These are phyloP conservation scores for Pseudomyrmex concolor DNA, from an alignment of 1,140 invertebrate species.

Conservation along the genomic window DNA sequence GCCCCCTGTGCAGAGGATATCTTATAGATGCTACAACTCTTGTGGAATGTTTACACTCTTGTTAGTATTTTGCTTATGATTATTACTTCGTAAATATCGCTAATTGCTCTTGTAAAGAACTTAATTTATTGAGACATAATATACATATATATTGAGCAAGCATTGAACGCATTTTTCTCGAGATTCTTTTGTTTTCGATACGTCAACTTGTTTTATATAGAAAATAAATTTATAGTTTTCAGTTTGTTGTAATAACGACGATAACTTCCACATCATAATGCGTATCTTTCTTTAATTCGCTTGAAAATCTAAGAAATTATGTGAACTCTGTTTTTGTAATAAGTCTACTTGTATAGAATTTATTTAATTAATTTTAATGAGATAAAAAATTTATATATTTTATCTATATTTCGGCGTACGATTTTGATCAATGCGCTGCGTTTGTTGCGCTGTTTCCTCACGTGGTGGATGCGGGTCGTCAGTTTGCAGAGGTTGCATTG, in stretches of 20 bases:
- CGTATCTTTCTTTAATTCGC: neutral
- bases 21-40: conserved; percentile 93
- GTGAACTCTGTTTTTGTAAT: no score
- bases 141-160: neutral
- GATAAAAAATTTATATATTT: neutral
- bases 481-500: conserved; percentile 96
- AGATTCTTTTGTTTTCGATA: neutral
- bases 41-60: conserved; percentile 93
- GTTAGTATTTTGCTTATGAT: conserved; percentile 85
- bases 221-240: neutral
- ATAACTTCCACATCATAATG: no score
- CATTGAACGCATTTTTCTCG: neutral
- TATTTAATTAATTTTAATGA: neutral
- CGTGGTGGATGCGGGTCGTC: conserved; percentile 53
- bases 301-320: no score
- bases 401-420: neutral
- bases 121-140: neutral
- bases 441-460: neutral
- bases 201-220: neutral
- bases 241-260: no score
- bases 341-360: neutral
- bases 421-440: neutral
- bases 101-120: neutral
- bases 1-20: conserved; percentile 91
- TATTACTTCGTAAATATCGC: neutral